These are phyloP conservation scores for Oryzias curvinotus DNA, from an alignment of 2,113 vertebrate genomes.

Conservation along the genomic window DNA sequence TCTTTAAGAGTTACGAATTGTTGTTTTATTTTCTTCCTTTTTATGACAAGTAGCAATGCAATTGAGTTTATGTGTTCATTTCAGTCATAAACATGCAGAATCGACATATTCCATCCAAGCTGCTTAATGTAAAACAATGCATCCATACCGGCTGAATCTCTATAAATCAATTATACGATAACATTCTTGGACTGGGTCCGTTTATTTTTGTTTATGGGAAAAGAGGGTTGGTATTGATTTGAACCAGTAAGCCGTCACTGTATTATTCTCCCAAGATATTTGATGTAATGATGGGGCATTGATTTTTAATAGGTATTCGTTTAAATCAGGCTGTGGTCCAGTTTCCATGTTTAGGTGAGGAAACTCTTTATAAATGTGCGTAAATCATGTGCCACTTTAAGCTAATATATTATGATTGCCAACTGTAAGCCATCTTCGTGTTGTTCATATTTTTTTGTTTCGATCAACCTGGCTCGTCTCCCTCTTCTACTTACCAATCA, in stretches of 20 bases:
- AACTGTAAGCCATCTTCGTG: no score
- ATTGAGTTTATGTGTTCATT: constrained; percentile 24
- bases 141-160: constrained; percentile 42
- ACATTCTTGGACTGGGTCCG: constrained; percentile 34
- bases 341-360: neutral
- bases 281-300: constrained; percentile 57
- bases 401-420: no score
- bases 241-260: constrained; percentile 42
- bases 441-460: no score
- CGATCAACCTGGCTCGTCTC: no score
- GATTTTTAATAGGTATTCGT: constrained; percentile 49
- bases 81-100: constrained; percentile 53
- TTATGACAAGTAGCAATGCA: constrained; percentile 4
- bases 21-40: constrained; percentile 8
- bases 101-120: constrained; percentile 43
- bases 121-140: constrained; percentile 40
- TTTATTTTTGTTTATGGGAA: constrained; percentile 18
- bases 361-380: neutral
- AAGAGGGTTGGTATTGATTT: constrained; percentile 39
- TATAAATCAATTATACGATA: constrained; percentile 61
- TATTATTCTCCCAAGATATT: constrained; percentile 56
- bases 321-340: constrained; percentile 16
- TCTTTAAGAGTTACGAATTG: neutral
- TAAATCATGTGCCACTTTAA: no score
- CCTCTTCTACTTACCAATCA: no score